phyloP scores from a whole-genome alignment of 2,113 vertebrate genomes.

The Sprattus sprattus region DNA sequence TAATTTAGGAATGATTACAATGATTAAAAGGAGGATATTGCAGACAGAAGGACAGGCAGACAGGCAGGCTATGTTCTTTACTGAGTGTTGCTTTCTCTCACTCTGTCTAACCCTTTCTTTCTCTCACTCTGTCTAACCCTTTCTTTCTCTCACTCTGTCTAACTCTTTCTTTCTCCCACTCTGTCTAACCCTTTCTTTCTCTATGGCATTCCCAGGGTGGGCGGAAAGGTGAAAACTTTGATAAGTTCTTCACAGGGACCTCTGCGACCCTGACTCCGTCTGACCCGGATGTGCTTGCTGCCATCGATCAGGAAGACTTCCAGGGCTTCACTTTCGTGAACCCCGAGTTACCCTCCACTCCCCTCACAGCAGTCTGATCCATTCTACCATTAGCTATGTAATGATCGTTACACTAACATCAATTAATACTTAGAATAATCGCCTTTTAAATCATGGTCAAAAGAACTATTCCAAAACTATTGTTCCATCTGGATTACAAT shows the following conservation, averaged over 20 bases:
- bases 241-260: conserved; percentile 86
- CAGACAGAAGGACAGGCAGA: neutral
- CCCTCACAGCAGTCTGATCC: conserved; percentile 72
- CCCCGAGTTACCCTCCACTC: conserved; percentile 71
- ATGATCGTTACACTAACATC: neutral
- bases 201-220: conserved; percentile 73
- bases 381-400: neutral
- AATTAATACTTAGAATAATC: neutral
- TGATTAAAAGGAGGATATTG: neutral
- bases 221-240: conserved; percentile 86
- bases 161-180: too few relatives aligned
- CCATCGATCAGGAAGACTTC: conserved; percentile 86
- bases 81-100: neutral
- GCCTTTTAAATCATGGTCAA: neutral
- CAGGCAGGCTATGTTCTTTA: neutral
- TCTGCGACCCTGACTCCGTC: conserved; percentile 83
- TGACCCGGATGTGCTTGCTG: conserved; percentile 84
- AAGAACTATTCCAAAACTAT: neutral
- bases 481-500: neutral
- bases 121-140: neutral
- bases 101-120: neutral
- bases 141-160: neutral
- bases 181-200: neutral
- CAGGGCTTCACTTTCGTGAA: conserved; percentile 84
- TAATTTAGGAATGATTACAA: neutral